phyloP scores from a whole-genome alignment of 2,113 vertebrate species.

The Cygnus atratus region DNA sequence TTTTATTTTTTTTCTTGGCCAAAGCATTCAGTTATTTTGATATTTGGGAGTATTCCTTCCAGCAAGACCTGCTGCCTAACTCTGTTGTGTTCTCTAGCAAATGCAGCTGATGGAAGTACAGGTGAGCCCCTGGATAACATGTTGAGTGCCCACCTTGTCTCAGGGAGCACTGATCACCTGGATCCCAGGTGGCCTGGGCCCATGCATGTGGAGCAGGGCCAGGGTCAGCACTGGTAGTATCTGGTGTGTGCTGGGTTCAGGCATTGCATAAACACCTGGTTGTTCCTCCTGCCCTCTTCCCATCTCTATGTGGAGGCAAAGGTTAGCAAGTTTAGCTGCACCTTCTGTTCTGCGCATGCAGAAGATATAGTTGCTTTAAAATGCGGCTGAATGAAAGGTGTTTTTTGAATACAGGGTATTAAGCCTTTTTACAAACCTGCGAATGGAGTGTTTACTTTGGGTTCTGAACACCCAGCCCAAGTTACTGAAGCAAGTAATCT shows the following conservation, averaged over 20 bases:
- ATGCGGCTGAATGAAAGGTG: background rate
- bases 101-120: background rate
- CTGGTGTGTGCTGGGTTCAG: background rate
- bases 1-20: background rate
- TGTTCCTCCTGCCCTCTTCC: background rate
- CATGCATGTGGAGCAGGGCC: accelerated
- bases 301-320: background rate
- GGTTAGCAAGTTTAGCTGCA: background rate
- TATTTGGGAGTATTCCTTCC: background rate
- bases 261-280: background rate
- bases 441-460: constrained; percentile 20
- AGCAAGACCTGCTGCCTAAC: accelerated
- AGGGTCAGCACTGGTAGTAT: background rate
- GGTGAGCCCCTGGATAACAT: background rate
- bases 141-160: background rate
- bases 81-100: background rate
- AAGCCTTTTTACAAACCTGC: constrained; percentile 2
- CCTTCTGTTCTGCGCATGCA: background rate
- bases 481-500: constrained; percentile 62
- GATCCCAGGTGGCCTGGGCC: background rate
- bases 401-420: constrained; percentile 15
- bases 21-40: background rate
- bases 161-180: background rate
- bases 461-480: constrained; percentile 39
- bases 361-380: constrained; percentile 9